Conservation (phyloP, 2,113 vertebrate genomes). For the Lagopus muta region DNA sequence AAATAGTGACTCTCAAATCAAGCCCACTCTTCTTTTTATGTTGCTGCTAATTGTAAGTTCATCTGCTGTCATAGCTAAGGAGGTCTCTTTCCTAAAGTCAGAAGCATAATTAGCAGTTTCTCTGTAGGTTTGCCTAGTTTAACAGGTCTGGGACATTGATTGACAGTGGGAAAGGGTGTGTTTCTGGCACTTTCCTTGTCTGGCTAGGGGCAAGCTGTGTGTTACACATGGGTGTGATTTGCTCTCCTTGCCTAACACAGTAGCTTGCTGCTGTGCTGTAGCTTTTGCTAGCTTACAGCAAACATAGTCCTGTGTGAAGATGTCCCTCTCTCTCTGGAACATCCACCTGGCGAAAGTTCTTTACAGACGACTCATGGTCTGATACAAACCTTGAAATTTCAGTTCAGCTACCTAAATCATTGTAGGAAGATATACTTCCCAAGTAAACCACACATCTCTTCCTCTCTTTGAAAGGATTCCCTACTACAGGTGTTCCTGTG, state of each 20-base stretch:
- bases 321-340: neutral
- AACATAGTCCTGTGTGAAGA: neutral
- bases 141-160: constrained; percentile 38
- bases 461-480: neutral
- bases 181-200: constrained; percentile 52
- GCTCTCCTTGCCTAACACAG: neutral
- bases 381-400: neutral
- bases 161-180: constrained; percentile 46
- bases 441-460: neutral
- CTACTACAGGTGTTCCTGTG: neutral
- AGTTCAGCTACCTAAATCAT: neutral
- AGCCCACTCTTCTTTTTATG: neutral
- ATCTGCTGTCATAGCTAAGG: neutral
- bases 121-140: constrained; percentile 45
- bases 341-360: neutral
- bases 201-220: constrained; percentile 45
- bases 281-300: neutral
- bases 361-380: neutral
- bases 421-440: neutral
- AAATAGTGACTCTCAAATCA: neutral
- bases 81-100: neutral
- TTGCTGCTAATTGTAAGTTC: neutral
- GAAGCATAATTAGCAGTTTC: constrained; percentile 5
- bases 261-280: neutral
- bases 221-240: neutral